These are phyloP conservation scores for Teinopalpus imperialis DNA, from an alignment of 2,888 invertebrate species.

Conservation along the genomic window DNA sequence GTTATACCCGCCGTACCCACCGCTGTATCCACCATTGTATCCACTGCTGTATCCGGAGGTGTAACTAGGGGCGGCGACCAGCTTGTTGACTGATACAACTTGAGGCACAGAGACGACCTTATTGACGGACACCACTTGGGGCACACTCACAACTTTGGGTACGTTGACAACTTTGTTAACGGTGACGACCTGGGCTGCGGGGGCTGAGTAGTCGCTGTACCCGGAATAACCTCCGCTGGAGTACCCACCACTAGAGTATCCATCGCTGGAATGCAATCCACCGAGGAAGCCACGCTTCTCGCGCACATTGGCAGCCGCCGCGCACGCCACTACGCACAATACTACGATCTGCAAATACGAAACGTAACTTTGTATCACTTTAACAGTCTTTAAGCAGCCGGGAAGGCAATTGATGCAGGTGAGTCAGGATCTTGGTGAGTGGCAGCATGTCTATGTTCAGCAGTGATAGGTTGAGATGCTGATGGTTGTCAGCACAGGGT, in stretches of 20 bases:
- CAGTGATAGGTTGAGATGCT: too few relatives aligned
- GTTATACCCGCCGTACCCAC: background rate
- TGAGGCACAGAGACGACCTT: slow-evolving; percentile 52
- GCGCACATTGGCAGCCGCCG: slow-evolving; percentile 17
- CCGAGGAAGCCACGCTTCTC: slow-evolving; percentile 27
- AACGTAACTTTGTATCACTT: too few relatives aligned
- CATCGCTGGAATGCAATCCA: slow-evolving; percentile 13
- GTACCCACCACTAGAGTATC: slow-evolving; percentile 25
- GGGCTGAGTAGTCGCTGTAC: slow-evolving; percentile 29
- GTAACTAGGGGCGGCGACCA: slow-evolving; percentile 46
- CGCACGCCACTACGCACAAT: slow-evolving; percentile 34
- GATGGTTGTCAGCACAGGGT: too few relatives aligned
- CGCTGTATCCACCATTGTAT: slow-evolving; percentile 2
- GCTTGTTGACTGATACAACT: slow-evolving; percentile 45
- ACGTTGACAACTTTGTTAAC: slow-evolving; percentile 47
- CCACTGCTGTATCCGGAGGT: slow-evolving; percentile 28
- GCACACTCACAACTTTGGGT: slow-evolving; percentile 44
- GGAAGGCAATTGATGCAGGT: background rate
- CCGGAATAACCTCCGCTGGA: slow-evolving; percentile 17
- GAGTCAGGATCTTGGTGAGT: too few relatives aligned
- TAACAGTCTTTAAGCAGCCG: too few relatives aligned
- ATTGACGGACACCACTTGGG: slow-evolving; percentile 45
- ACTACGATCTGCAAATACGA: slow-evolving; percentile 8
- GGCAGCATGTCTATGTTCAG: too few relatives aligned
- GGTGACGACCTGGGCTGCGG: slow-evolving; percentile 41